Base-by-base conservation (phyloP, 2,113 vertebrate species). In the Zosterops borbonicus region DNA sequence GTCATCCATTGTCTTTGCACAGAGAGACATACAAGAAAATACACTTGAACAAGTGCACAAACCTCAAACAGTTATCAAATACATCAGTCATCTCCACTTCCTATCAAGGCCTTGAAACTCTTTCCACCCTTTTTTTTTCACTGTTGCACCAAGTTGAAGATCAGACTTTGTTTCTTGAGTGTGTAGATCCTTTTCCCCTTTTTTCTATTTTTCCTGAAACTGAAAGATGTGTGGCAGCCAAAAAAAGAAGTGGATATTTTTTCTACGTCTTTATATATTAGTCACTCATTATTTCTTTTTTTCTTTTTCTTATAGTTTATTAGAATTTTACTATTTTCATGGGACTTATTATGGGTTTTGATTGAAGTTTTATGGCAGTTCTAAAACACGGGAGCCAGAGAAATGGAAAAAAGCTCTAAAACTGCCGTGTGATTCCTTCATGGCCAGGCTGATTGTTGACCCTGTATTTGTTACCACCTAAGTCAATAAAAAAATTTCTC, bases 151-250 rank as follows among this genome's bases (percentile, higher is more conserved):
- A 39, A 55, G 14, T 14, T 87, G 33, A 80, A 69, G 52, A 11
- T 85, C 5, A 60, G 11, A 28, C 62, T 92, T 86, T 77, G 9
- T 69, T 69, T 83, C n/a, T 76, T 68, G 42, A 42, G 5, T 18
- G 42, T 80, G 74, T 5, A 55, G 69, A 41, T 41, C 6, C 28
- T 89, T 79, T 83, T 37, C 23, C 13, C 5, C 80, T 92, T 83
- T 92, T 58, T 50, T n/a, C 59, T 74, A 5, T 60, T 91, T 90
- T 85, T 64, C 53, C 53, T 58, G 58, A 87, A 90, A 80, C 18
- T 22, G 33, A 56, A 90, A 74, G 23, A 55, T 69, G 3, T 29
- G 14, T 3, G 1, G 21, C 50, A 67, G 22, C 16, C 25, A 85
- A 46, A 25, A 71, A 39, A 64, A 82, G 7, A 52, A 46, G 14